Evolutionary conservation across 2,113 vertebrate genomes (phyloP).

Genomic region (Podocnemis expansa): DNA sequence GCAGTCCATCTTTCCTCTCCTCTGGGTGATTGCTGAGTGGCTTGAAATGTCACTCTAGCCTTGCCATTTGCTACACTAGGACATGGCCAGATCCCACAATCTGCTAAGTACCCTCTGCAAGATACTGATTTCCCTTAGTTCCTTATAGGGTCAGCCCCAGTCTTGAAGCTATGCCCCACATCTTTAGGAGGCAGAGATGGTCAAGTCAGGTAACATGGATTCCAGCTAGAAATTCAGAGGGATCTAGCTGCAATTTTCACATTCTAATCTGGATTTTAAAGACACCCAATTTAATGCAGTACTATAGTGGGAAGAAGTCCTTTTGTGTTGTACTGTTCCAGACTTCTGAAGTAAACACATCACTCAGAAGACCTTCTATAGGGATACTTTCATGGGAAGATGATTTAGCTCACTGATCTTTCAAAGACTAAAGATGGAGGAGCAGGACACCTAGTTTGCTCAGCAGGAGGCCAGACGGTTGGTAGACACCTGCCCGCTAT

Average conservation of each 20-base stretch:
- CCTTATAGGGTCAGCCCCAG: not conserved
- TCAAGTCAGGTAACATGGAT: not conserved
- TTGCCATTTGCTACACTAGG: not conserved
- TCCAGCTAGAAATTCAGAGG: not conserved
- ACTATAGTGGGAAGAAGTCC: not conserved
- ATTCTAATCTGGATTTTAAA: not conserved
- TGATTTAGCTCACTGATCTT: not conserved
- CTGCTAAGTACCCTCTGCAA: not conserved
- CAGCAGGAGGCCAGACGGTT: not conserved
- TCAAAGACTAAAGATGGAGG: not conserved
- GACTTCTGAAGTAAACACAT: not conserved
- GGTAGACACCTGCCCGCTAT: not conserved
- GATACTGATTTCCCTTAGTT: not conserved
- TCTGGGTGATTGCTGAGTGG: not conserved
- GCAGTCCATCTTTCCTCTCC: not conserved
- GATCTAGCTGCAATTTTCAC: not conserved
- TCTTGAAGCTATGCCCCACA: not conserved
- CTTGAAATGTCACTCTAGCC: not conserved
- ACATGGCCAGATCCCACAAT: not conserved
- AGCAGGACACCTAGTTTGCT: not conserved
- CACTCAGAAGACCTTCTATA: not conserved
- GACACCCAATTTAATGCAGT: not conserved
- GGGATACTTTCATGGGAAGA: not conserved
- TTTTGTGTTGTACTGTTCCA: not conserved
- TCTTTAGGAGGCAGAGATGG: not conserved